These are phyloP conservation scores for Agriopis aurantiaria DNA, from an alignment of 2,888 invertebrate species.

Conservation along the genomic window DNA sequence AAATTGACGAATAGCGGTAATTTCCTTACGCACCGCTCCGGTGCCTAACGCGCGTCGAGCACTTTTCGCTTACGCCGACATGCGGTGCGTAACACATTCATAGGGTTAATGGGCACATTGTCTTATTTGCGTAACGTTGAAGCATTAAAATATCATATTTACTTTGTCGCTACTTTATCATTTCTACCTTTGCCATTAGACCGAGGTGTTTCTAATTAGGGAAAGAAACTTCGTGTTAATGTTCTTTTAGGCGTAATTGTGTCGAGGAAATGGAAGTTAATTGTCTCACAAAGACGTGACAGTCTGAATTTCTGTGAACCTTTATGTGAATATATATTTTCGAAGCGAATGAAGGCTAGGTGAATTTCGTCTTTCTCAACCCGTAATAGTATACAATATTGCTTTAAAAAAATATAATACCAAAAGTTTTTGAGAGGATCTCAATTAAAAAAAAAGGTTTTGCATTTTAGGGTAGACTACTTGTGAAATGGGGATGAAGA, in stretches of 20 bases:
- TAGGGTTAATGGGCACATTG: constrained; percentile 26
- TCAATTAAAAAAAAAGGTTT: no score
- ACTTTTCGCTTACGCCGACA: no score
- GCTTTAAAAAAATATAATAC: background rate
- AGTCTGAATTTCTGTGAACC: background rate
- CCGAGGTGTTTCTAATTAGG: constrained; percentile 17
- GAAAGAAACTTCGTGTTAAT: constrained; percentile 17
- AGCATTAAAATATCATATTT: constrained; percentile 17
- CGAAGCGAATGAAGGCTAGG: background rate
- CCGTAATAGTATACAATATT: background rate
- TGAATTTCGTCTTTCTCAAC: background rate
- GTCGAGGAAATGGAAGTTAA: constrained; percentile 12
- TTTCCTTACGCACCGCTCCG: no score
- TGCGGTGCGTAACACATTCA: no score
- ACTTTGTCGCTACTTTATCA: constrained; percentile 2
- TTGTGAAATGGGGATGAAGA: no score
- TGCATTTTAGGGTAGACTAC: no score
- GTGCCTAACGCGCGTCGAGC: no score
- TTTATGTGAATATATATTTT: background rate
- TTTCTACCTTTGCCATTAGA: constrained; percentile 17
- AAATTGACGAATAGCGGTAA: no score
- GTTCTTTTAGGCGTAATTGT: constrained; percentile 18
- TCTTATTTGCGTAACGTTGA: constrained; percentile 22
- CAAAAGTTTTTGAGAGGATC: no score
- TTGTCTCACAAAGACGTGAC: constrained; percentile 12